These are phyloP conservation scores for Isichthys henryi DNA, from an alignment of 2,113 vertebrate genomes.

Conservation along the genomic window DNA sequence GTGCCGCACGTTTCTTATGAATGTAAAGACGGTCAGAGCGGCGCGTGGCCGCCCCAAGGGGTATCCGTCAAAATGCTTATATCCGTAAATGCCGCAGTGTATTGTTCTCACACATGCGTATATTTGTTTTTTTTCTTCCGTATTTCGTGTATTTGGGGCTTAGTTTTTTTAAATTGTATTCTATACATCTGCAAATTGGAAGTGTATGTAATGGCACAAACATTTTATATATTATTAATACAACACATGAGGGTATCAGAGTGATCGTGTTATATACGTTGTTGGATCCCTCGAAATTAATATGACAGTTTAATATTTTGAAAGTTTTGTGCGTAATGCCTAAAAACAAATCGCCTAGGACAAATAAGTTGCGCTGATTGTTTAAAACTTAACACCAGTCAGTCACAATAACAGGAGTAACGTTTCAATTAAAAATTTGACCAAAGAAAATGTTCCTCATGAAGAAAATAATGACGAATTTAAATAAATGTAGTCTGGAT, in stretches of 20 bases:
- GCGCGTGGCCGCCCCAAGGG: not conserved
- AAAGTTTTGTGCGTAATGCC: not conserved
- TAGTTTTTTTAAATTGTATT: not conserved
- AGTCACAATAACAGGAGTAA: not conserved
- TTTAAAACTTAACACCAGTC: not conserved
- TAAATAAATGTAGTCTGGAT: not conserved
- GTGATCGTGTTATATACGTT: not conserved
- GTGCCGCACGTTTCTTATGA: not conserved
- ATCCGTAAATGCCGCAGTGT: not conserved
- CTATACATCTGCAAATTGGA: not conserved
- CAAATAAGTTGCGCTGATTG: not conserved
- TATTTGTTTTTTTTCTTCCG: not conserved
- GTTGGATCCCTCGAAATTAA: not conserved
- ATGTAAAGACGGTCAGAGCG: not conserved
- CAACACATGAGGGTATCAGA: not conserved
- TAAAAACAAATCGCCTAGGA: not conserved
- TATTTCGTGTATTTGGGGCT: not conserved
- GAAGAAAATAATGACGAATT: not conserved
- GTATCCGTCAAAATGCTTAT: not conserved
- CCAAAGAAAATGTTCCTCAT: not conserved
- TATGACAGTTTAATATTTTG: not conserved
- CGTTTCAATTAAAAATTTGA: not conserved
- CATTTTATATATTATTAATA: not conserved
- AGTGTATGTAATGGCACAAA: not conserved
- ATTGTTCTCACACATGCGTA: not conserved